Percentiles rank a stretch among this genome's conserved stretches.
These are phyloP conservation scores for Macrosoma leucophasiata DNA, from an alignment of 2,888 invertebrate genomes.

Conservation along the genomic window DNA sequence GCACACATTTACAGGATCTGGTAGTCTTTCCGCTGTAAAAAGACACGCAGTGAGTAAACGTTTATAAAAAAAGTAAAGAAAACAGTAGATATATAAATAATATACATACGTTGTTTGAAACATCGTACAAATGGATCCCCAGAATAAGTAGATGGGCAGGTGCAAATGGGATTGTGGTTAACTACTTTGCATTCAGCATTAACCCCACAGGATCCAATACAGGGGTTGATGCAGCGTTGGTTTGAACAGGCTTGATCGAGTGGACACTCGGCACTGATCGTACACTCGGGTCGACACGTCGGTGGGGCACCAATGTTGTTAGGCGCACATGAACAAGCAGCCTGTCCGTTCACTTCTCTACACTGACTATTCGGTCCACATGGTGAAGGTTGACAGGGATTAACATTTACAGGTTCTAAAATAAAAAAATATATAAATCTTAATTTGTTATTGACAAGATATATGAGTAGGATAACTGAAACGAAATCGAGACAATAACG, in stretches of 20 bases:
- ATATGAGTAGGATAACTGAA: too few species aligned
- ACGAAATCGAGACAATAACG: too few species aligned
- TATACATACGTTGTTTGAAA: slow-evolving; percentile 69
- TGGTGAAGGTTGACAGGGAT: slow-evolving; percentile 79
- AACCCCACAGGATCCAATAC: slow-evolving; percentile 82
- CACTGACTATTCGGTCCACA: slow-evolving; percentile 80
- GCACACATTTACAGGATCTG: slow-evolving; percentile 78
- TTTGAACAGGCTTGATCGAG: slow-evolving; percentile 82
- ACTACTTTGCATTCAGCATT: slow-evolving; percentile 85
- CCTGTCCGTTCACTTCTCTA: slow-evolving; percentile 77
- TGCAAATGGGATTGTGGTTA: slow-evolving; percentile 84
- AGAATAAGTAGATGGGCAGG: slow-evolving; percentile 77
- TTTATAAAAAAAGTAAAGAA: background rate
- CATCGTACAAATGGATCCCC: slow-evolving; percentile 82
- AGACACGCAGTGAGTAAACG: slow-evolving; percentile 10
- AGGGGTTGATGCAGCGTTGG: slow-evolving; percentile 83
- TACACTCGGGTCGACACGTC: slow-evolving; percentile 83
- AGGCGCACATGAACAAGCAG: slow-evolving; percentile 81
- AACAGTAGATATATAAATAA: slow-evolving; percentile 1
- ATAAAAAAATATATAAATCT: slow-evolving; percentile 18
- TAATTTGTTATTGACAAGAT: slow-evolving; percentile 2
- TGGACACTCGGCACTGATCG: slow-evolving; percentile 82
- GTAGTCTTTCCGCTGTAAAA: slow-evolving; percentile 65
- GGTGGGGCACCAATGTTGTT: slow-evolving; percentile 80
- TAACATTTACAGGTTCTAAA: slow-evolving; percentile 67